Evolutionary conservation across 2,888 invertebrate species (phyloP).

Genomic region (Parelbella ahira): DNA sequence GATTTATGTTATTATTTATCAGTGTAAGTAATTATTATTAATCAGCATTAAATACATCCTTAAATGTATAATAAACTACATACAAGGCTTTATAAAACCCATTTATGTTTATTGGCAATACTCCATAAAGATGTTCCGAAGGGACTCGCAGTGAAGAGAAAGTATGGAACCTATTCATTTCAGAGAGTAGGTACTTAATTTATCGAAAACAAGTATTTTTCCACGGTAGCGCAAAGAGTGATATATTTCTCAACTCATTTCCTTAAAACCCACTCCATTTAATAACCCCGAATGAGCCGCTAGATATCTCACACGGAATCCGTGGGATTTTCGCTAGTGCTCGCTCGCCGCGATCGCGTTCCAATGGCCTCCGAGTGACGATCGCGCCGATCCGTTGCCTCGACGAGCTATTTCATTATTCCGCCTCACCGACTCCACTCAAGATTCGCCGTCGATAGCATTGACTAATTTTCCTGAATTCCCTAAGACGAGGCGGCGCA

Average conservation of each 20-base stretch:
- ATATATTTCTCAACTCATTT: constrained; percentile 71
- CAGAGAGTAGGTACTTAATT: constrained; percentile 55
- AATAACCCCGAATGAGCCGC: constrained; percentile 73
- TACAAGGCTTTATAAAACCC: too few relatives aligned
- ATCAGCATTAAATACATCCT: too few relatives aligned
- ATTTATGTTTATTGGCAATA: constrained; percentile 65
- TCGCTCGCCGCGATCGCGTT: constrained; percentile 48
- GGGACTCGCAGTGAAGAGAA: constrained; percentile 54
- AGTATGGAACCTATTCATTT: constrained; percentile 68
- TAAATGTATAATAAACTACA: too few relatives aligned
- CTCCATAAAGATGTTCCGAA: constrained; percentile 42
- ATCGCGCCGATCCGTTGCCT: constrained; percentile 57
- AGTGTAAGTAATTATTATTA: too few relatives aligned
- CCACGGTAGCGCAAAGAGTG: constrained; percentile 44
- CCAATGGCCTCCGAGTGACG: constrained; percentile 49
- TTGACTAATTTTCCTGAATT: constrained; percentile 73
- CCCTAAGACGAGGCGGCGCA: constrained; percentile 50
- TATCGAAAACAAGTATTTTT: constrained; percentile 59
- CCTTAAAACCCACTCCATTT: constrained; percentile 75
- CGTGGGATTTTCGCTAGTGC: constrained; percentile 64
- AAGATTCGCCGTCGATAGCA: constrained; percentile 65
- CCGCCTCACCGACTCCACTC: constrained; percentile 57
- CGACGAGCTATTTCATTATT: constrained; percentile 77
- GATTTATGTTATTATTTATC: too few relatives aligned
- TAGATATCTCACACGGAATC: constrained; percentile 72